phyloP scores from a whole-genome alignment of 2,113 vertebrate genomes.

The Eulacestoma nigropectus region DNA sequence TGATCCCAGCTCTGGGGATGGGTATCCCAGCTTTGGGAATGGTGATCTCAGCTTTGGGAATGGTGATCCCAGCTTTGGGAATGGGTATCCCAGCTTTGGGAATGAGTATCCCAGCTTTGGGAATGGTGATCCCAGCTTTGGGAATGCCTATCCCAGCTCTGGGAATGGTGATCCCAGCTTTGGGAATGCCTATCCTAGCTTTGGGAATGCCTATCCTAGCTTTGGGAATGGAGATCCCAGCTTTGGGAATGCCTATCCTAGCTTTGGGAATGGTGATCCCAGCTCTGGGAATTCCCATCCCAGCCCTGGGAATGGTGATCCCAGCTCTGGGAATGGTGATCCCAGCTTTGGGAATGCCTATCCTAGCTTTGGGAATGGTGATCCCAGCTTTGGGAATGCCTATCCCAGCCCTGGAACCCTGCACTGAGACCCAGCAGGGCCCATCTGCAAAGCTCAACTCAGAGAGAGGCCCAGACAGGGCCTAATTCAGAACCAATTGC shows the following conservation, averaged over 20 bases:
- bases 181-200: neutral
- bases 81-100: rapidly evolving
- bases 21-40: neutral
- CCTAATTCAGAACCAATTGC: neutral
- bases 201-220: neutral
- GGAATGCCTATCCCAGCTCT: neutral
- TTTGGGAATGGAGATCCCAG: neutral
- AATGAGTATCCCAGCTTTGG: neutral
- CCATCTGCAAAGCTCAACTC: neutral
- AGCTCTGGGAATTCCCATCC: no score
- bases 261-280: no score
- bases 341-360: neutral
- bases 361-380: rapidly evolving
- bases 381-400: neutral
- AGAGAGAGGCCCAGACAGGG: neutral
- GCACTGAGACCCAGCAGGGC: neutral
- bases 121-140: rapidly evolving
- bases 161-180: neutral
- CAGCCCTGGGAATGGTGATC: neutral
- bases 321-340: neutral
- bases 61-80: rapidly evolving
- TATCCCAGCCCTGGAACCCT: neutral
- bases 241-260: no score
- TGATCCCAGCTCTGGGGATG: rapidly evolving
- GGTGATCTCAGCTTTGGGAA: rapidly evolving